Evolutionary conservation across 1,140 invertebrate species (phyloP).

Genomic region (Panagrolaimus sp.): DNA sequence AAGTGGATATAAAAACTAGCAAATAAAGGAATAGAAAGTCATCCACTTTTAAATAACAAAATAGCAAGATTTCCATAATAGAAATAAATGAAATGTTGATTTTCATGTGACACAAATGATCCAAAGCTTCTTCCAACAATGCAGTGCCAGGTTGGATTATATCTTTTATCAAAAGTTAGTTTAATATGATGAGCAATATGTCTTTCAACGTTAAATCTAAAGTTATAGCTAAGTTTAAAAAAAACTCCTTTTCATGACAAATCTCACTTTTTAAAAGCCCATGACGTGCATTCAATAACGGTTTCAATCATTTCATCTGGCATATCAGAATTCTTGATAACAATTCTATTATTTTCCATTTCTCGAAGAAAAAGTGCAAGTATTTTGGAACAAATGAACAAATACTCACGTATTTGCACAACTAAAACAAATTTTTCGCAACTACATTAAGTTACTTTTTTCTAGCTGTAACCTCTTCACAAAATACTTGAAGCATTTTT

Average conservation of each 20-base stretch:
- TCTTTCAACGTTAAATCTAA: conserved; percentile 79
- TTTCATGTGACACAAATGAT: not conserved
- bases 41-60: not conserved
- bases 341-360: conserved; percentile 84
- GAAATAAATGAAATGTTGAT: not conserved
- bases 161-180: not conserved
- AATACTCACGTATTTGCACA: too few relatives aligned
- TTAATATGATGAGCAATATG: conserved; percentile 55
- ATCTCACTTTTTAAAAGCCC: conserved; percentile 84
- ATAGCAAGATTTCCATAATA: not conserved
- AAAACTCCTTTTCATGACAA: not conserved
- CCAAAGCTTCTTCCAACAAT: conserved; percentile 60
- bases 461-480: too few relatives aligned
- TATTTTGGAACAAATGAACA: too few relatives aligned
- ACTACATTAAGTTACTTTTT: too few relatives aligned
- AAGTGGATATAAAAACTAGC: too few relatives aligned
- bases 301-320: conserved; percentile 99
- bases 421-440: too few relatives aligned
- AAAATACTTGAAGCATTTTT: too few relatives aligned
- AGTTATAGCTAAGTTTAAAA: too few relatives aligned
- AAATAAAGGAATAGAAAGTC: too few relatives aligned
- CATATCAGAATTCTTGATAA: conserved; percentile 99
- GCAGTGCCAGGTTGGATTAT: not conserved
- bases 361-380: not conserved
- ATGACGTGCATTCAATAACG: conserved; percentile 95